Evolutionary conservation across 92 coral and sea anemone genomes (phyloP), one percentile per base, ranked within the genome.

Genomic region (Virgularia gustaviana): DNA sequence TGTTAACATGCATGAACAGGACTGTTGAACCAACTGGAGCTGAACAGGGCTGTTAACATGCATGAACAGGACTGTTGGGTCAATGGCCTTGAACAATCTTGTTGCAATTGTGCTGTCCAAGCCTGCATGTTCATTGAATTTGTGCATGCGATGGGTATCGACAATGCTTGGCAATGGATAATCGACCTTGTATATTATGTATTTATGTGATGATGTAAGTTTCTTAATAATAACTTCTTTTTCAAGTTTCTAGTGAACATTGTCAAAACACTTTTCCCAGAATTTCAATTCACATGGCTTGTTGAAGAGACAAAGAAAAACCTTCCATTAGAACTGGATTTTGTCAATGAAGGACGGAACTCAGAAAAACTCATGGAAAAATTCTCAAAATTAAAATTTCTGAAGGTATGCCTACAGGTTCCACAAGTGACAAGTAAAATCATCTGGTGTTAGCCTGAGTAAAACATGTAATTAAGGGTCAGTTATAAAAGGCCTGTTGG

Each of bases 221-320:
- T 18, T 22, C 19, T 76, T 31, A 18, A 30, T 22, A 9, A 24
- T 41, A 63, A 28, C 19, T 20, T 61, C 16, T 2, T 16, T 75
- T 9, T 36, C 25, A 42, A 94, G 99, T 49, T 94, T 35, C 75
- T 94, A 73, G 85, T 89, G 45, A 77, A 79, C 39, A 85, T 86
- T 65, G 99, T 90, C 18, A 79, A 91, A 0, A 85, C 87, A 89
- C 13, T 88, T 37, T 94, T 94, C 74, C 96, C 99, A 16, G 99
- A 94, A 16, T 94, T 94, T 54, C 82, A 73, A 39, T 94, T 94
- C 68, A 65, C 77, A 65, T 94, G 99, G 99, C 90, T 94, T 55
- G 89, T 94, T 18, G 99, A 94, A 31, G 99, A 94, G 47, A 89
- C 96, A 11, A 94, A 94, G 73, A 89, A 80, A 47, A 90, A 94